Conservation (phyloP, 2,888 invertebrate genomes). For the Pterostichus niger region DNA sequence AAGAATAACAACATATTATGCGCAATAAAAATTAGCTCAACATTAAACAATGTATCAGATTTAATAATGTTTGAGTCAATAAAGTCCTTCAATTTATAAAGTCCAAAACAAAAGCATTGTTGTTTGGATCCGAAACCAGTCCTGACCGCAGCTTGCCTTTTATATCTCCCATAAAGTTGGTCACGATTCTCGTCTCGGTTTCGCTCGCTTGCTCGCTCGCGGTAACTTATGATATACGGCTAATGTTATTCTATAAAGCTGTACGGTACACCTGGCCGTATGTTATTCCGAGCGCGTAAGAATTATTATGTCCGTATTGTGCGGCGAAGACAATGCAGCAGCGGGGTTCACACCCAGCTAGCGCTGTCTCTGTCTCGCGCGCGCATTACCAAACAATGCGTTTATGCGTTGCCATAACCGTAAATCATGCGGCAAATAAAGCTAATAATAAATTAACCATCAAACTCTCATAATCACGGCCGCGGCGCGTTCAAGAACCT, state of each 20-base stretch:
- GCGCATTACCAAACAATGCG: conserved; percentile 74
- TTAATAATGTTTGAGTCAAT: conserved; percentile 54
- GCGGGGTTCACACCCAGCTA: conserved; percentile 74
- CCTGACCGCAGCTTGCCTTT: conserved; percentile 56
- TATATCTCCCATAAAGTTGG: conserved; percentile 63
- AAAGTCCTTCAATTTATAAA: conserved; percentile 49
- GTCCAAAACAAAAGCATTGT: conserved; percentile 43
- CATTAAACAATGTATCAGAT: conserved; percentile 51
- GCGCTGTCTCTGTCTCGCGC: conserved; percentile 68
- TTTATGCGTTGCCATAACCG: conserved; percentile 72
- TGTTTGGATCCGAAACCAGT: conserved; percentile 47
- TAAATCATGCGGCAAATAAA: conserved; percentile 72
- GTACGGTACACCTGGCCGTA: conserved; percentile 72
- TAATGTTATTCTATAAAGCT: conserved; percentile 72
- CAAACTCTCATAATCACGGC: conserved; percentile 69
- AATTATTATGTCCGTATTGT: conserved; percentile 75
- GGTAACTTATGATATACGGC: conserved; percentile 71
- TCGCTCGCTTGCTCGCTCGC: conserved; percentile 33
- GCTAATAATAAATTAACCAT: conserved; percentile 69
- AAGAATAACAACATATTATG: too few relatives aligned
- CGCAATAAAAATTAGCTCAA: conserved; percentile 10
- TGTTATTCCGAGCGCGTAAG: conserved; percentile 73
- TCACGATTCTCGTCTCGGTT: conserved; percentile 56
- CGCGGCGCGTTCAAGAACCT: conserved; percentile 45
- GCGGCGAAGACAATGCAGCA: conserved; percentile 74